Evolutionary conservation across 2,888 invertebrate species (phyloP).

Genomic region (Perizoma affinitatum): DNA sequence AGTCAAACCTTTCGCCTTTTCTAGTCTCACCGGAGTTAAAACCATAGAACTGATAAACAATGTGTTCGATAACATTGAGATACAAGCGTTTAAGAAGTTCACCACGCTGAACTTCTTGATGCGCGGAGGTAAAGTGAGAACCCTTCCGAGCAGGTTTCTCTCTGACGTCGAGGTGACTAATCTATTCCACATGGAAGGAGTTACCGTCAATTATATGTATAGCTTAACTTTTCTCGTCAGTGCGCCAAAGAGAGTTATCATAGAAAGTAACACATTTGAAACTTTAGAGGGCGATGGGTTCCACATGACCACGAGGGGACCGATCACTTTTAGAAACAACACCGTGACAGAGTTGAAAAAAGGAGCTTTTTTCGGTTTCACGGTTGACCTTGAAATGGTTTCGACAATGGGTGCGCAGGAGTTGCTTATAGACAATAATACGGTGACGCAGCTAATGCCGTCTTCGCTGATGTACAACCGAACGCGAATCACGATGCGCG

Average conservation of each 20-base stretch:
- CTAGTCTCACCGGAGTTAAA: conserved; percentile 87
- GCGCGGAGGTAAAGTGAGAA: conserved; percentile 84
- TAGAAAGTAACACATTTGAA: conserved; percentile 84
- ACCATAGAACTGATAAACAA: conserved; percentile 86
- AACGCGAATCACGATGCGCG: conserved; percentile 79
- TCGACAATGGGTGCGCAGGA: conserved; percentile 74
- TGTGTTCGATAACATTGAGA: conserved; percentile 84
- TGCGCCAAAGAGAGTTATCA: conserved; percentile 85
- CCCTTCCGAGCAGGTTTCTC: conserved; percentile 88
- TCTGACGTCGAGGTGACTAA: conserved; percentile 89
- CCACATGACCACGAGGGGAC: conserved; percentile 84
- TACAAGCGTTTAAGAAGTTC: conserved; percentile 92
- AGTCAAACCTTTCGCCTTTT: conserved; percentile 89
- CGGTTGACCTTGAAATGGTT: conserved; percentile 73
- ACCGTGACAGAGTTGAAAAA: conserved; percentile 81
- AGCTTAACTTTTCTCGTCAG: conserved; percentile 88
- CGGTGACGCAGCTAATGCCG: conserved; percentile 80
- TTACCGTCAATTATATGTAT: conserved; percentile 85
- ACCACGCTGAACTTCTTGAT: conserved; percentile 87
- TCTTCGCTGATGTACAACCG: conserved; percentile 85
- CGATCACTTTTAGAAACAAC: conserved; percentile 87
- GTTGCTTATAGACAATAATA: conserved; percentile 86
- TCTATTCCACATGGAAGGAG: conserved; percentile 86
- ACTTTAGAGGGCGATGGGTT: conserved; percentile 87
- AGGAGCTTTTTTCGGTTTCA: conserved; percentile 86